Conservation (phyloP, 2,888 invertebrate genomes). For the Philaethria dido region DNA sequence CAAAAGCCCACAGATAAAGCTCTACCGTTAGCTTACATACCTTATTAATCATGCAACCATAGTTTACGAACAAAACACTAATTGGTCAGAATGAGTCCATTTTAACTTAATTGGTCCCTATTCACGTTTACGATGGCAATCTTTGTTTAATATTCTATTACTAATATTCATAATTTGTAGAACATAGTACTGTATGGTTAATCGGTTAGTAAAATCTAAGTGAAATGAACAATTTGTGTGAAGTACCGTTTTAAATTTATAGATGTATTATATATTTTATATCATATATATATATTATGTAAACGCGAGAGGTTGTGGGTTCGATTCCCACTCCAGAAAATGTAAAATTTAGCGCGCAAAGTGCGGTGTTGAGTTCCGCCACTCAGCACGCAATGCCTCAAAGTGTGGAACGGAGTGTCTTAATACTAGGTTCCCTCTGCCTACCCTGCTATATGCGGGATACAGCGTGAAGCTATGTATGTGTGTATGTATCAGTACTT, state of each 20-base stretch:
- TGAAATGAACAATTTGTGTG: neutral
- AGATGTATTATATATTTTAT: too few species aligned
- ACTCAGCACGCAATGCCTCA: too few species aligned
- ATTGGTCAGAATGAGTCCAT: slow-evolving; percentile 52
- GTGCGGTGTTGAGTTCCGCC: too few species aligned
- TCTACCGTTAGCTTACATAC: slow-evolving; percentile 9
- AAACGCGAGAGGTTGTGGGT: too few species aligned
- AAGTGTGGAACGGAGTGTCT: too few species aligned
- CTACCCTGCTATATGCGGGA: too few species aligned
- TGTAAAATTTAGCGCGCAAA: too few species aligned
- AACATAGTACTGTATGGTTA: neutral
- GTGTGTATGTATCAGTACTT: too few species aligned
- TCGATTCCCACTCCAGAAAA: too few species aligned
- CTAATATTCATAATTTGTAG: slow-evolving; percentile 27
- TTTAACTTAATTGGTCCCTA: slow-evolving; percentile 57
- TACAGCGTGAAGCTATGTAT: too few species aligned
- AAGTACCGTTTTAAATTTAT: neutral
- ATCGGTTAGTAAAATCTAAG: neutral
- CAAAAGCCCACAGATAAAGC: neutral
- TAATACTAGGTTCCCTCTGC: too few species aligned
- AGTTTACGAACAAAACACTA: slow-evolving; percentile 44
- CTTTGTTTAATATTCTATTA: slow-evolving; percentile 33
- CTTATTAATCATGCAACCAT: slow-evolving; percentile 19
- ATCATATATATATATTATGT: too few species aligned
- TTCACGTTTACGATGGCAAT: slow-evolving; percentile 47